Evolutionary conservation across 2,797 vertebrate genomes (phyloP).

Genomic region (Protosalanx chinensis): DNA sequence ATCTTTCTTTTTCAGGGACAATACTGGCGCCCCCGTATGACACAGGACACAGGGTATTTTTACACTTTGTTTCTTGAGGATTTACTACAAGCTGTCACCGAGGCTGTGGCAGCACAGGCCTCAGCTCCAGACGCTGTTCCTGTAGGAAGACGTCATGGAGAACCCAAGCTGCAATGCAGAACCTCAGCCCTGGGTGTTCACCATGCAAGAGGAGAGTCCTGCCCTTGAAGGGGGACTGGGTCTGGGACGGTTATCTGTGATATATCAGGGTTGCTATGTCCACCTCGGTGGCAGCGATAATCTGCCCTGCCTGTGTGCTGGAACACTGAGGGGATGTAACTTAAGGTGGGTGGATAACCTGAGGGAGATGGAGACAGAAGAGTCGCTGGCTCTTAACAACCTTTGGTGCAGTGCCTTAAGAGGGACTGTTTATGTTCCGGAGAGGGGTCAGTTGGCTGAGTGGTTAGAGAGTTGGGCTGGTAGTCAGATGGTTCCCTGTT

Average conservation of each 20-base stretch:
- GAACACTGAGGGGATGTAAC: too few species aligned
- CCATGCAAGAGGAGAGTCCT: slow-evolving; percentile 4
- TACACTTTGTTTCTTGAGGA: slow-evolving; percentile 4
- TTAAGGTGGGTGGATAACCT: too few species aligned
- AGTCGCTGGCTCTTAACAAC: too few species aligned
- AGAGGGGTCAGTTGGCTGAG: too few species aligned
- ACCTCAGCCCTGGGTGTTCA: slow-evolving; percentile 19
- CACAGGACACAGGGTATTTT: slow-evolving; percentile 5
- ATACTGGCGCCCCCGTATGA: not conserved
- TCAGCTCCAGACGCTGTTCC: not conserved
- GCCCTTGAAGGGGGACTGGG: slow-evolving; percentile 12
- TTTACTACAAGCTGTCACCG: slow-evolving; percentile 26
- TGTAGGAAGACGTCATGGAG: slow-evolving; percentile 26
- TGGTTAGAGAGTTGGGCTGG: too few species aligned
- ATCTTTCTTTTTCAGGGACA: not conserved
- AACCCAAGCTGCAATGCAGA: not conserved
- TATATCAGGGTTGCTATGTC: not conserved
- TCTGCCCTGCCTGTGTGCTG: too few species aligned
- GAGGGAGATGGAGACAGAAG: too few species aligned
- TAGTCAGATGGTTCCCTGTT: too few species aligned
- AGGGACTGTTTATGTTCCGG: too few species aligned
- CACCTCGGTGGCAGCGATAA: too few species aligned
- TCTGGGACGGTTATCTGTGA: not conserved
- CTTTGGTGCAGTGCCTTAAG: too few species aligned
- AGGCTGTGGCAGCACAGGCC: not conserved